Percentiles rank a stretch among this genome's conserved stretches.
Evolutionary conservation across 2,113 vertebrate species (phyloP).

Genomic region (Galeopterus variegatus): DNA sequence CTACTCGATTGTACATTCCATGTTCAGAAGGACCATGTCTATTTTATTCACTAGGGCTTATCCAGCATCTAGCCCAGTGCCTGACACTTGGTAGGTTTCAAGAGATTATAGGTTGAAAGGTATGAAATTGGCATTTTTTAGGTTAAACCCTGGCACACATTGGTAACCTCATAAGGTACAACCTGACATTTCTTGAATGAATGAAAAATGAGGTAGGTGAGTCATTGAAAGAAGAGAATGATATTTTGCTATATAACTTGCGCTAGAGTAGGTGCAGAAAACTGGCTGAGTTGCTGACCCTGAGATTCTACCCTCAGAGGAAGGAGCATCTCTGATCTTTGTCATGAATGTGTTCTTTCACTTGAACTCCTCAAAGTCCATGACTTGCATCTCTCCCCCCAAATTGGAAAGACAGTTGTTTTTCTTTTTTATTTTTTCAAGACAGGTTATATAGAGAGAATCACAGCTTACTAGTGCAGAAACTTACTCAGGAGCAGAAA

Average conservation of each 20-base stretch:
- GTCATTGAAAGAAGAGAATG: conserved; percentile 4
- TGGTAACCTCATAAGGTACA: background rate
- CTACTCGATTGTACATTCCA: background rate
- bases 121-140: background rate
- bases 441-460: background rate
- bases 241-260: background rate
- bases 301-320: background rate
- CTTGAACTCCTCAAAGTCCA: background rate
- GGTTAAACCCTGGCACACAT: background rate
- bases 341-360: background rate
- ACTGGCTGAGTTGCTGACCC: background rate
- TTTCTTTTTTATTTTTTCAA: too few species aligned
- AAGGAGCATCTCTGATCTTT: background rate
- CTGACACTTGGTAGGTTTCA: background rate
- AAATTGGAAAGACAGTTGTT: background rate
- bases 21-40: background rate
- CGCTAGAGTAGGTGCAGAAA: background rate
- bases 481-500: background rate
- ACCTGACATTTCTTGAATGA: background rate
- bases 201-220: background rate
- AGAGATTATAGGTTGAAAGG: background rate
- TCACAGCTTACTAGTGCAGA: background rate
- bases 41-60: background rate
- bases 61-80: background rate
- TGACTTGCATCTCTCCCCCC: background rate